phyloP scores from a whole-genome alignment of 2,888 invertebrate genomes.

The Mesochorus sp. region DNA sequence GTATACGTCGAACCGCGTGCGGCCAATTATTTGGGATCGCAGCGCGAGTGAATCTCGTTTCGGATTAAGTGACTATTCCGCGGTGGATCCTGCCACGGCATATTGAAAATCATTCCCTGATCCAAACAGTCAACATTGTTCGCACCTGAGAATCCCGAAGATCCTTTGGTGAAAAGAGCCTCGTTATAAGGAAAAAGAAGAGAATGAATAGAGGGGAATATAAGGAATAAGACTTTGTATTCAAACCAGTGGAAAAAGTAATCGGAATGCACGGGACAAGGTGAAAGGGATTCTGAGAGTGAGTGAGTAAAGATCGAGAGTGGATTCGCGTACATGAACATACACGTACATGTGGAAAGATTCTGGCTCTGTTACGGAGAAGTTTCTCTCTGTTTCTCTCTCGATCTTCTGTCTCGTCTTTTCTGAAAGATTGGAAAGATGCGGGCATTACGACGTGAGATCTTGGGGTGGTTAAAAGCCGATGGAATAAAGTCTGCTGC shows the following conservation, averaged over 20 bases:
- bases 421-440: constrained; percentile 48
- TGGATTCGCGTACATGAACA: constrained; percentile 36
- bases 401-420: not conserved
- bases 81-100: too few relatives aligned
- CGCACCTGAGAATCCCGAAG: too few relatives aligned
- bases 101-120: too few relatives aligned
- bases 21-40: constrained; percentile 50
- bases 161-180: too few relatives aligned
- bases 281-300: constrained; percentile 52
- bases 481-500: constrained; percentile 41
- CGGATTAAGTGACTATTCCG: too few relatives aligned
- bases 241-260: constrained; percentile 26
- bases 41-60: not conserved
- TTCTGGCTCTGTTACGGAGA: not conserved
- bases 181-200: not conserved
- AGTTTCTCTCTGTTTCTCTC: constrained; percentile 19
- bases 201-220: too few relatives aligned
- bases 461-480: constrained; percentile 59
- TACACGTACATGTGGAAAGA: not conserved
- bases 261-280: constrained; percentile 51
- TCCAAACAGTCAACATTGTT: too few relatives aligned
- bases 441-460: constrained; percentile 36
- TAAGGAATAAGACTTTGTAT: not conserved
- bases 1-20: constrained; percentile 17
- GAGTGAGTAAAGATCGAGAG: constrained; percentile 58